Percentiles rank a stretch among this genome's conserved stretches.
phyloP scores from a whole-genome alignment of 1,140 invertebrate genomes.

The Mercenaria mercenaria region DNA sequence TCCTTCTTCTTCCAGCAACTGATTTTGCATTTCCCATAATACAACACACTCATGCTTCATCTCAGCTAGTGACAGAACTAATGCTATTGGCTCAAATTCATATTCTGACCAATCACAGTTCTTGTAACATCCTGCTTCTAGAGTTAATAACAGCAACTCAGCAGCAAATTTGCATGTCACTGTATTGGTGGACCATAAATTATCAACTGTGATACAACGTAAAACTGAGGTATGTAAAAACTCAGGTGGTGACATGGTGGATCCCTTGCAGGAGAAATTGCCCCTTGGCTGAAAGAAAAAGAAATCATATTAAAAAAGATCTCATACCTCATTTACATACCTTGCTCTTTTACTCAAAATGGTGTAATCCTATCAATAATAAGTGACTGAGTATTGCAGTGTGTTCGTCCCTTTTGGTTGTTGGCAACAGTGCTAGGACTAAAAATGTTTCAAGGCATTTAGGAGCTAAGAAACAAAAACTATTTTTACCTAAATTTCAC shows the following conservation, averaged over 20 bases:
- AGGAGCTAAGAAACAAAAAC: no score
- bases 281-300: background rate
- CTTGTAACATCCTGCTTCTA: conserved; percentile 4
- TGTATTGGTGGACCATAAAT: background rate
- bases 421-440: no score
- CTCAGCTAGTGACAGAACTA: conserved; percentile 21
- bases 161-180: conserved; percentile 7
- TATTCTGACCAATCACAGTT: conserved; percentile 43
- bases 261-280: background rate
- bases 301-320: background rate
- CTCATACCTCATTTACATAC: background rate
- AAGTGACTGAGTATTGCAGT: no score
- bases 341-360: no score
- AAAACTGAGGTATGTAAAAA: conserved; percentile 1
- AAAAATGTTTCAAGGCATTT: no score
- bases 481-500: no score
- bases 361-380: no score
- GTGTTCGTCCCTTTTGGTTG: no score
- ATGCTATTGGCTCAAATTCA: conserved; percentile 39
- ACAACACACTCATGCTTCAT: conserved; percentile 14
- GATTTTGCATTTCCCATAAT: background rate
- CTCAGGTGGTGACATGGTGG: background rate
- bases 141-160: background rate
- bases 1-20: no score
- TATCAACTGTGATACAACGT: background rate